A percentile compares a stretch with the other conserved stretches of the same genome.
Evolutionary conservation across 2,113 vertebrate genomes (phyloP).

Genomic region (Leptodactylus fuscus): DNA sequence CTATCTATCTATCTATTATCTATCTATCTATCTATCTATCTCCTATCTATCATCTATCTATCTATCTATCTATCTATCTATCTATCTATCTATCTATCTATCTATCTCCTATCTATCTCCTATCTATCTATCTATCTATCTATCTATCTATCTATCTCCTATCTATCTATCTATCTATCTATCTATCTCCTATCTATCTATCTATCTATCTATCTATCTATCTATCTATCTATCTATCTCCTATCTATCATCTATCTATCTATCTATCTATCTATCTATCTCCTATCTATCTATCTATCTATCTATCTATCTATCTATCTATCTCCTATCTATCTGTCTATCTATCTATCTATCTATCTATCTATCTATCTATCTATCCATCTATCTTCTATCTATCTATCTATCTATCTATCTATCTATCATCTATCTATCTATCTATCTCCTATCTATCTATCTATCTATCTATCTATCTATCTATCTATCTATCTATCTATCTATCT

Average conservation of each 20-base stretch:
- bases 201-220: neutral
- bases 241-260: neutral
- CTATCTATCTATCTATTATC: neutral
- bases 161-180: no score
- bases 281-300: no score
- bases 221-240: neutral
- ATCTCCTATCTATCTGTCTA: neutral
- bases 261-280: conserved; percentile 2
- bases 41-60: neutral
- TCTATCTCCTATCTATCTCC: no score
- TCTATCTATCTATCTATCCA: neutral
- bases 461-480: neutral
- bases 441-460: neutral
- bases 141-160: no score
- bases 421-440: conserved; percentile 12
- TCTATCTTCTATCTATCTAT: neutral
- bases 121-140: no score
- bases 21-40: conserved; percentile 2
- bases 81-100: neutral
- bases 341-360: neutral
- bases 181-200: neutral
- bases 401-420: neutral
- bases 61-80: neutral
- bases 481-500: neutral
- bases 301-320: neutral